Evolutionary conservation across 2,113 vertebrate species (phyloP).

Genomic region (Rhea americana): DNA sequence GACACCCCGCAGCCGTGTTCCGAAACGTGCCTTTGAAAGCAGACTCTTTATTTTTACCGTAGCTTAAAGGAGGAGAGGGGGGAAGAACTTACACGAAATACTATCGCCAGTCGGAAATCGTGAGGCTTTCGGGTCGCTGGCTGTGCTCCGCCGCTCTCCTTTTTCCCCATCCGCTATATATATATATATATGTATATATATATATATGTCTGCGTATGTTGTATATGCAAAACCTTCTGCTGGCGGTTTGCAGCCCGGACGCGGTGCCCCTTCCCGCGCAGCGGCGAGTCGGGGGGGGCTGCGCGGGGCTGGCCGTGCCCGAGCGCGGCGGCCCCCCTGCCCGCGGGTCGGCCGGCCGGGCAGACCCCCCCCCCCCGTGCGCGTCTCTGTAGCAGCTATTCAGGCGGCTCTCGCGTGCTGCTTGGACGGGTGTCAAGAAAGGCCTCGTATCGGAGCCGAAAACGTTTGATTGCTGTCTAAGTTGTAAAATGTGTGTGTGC

Average conservation of each 20-base stretch:
- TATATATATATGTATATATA: too few relatives aligned
- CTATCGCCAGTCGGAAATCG: background rate
- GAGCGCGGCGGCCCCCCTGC: too few relatives aligned
- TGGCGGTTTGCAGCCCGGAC: too few relatives aligned
- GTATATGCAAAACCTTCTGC: too few relatives aligned
- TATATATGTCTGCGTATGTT: too few relatives aligned
- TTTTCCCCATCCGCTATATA: background rate
- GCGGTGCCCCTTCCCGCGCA: too few relatives aligned
- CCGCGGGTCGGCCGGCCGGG: too few relatives aligned
- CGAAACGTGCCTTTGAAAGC: background rate
- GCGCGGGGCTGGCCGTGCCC: background rate
- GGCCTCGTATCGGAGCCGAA: background rate
- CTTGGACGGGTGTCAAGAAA: background rate
- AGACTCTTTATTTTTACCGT: background rate
- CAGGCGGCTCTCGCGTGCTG: background rate
- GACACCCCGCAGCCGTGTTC: background rate
- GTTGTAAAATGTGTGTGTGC: accelerated
- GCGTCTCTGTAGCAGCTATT: background rate
- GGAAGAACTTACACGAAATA: background rate
- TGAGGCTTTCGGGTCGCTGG: accelerated
- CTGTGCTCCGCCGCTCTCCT: background rate
- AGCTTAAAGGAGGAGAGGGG: background rate
- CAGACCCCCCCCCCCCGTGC: accelerated
- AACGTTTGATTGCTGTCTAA: background rate
- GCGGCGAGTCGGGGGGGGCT: accelerated